Evolutionary conservation across 1,140 invertebrate genomes (phyloP).

Genomic region (Euschistus heros): DNA sequence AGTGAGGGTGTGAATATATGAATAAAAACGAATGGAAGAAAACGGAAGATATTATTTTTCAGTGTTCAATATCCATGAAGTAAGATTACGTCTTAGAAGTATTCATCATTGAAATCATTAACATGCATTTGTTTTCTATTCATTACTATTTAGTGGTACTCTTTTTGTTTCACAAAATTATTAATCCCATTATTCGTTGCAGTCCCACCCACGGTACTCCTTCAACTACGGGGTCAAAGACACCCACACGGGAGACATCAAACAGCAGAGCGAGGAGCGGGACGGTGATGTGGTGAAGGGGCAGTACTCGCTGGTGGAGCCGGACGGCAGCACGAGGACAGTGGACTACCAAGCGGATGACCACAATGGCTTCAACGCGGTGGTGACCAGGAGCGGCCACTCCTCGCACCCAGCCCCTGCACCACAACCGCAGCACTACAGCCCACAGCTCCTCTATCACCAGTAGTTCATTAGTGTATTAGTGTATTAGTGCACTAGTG

Average conservation of each 20-base stretch:
- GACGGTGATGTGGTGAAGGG: constrained; percentile 44
- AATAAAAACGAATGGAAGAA: too few relatives aligned
- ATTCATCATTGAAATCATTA: too few relatives aligned
- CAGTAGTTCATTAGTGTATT: neutral
- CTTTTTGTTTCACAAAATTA: too few relatives aligned
- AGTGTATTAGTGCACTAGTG: too few relatives aligned
- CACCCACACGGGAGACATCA: constrained; percentile 42
- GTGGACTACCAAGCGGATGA: constrained; percentile 49
- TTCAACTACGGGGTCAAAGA: constrained; percentile 44
- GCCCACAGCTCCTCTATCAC: constrained; percentile 1
- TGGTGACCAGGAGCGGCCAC: constrained; percentile 44
- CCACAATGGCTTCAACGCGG: constrained; percentile 47
- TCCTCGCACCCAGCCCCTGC: constrained; percentile 33
- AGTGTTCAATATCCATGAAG: too few relatives aligned
- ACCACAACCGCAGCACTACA: neutral
- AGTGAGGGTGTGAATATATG: too few relatives aligned
- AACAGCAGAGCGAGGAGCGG: constrained; percentile 42
- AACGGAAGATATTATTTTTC: too few relatives aligned
- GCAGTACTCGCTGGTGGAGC: constrained; percentile 44
- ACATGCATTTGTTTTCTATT: too few relatives aligned
- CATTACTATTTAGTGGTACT: too few relatives aligned
- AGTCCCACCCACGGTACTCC: constrained; percentile 42
- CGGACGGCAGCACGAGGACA: constrained; percentile 46
- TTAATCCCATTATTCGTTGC: neutral
- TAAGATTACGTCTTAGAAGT: too few relatives aligned